phyloP scores from a whole-genome alignment of 1,140 invertebrate genomes.

The Mactra quadrangularis region DNA sequence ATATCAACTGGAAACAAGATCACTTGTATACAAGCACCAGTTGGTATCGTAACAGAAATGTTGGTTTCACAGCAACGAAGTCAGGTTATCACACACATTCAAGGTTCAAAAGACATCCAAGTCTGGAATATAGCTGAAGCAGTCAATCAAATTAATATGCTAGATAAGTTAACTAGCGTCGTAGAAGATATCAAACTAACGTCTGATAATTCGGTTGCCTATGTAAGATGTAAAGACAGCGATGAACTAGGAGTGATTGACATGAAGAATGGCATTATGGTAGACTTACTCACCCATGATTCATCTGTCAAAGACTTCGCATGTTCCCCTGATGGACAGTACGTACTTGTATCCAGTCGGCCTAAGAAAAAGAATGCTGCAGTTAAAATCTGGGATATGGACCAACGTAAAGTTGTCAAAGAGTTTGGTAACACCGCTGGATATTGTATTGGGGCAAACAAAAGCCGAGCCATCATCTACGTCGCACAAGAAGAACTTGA shows the following conservation, averaged over 20 bases:
- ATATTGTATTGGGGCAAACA: slow-evolving; percentile 68
- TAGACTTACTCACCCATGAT: slow-evolving; percentile 82
- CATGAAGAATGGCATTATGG: slow-evolving; percentile 78
- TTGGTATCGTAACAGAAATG: slow-evolving; percentile 77
- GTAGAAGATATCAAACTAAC: slow-evolving; percentile 75
- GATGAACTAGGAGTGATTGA: slow-evolving; percentile 82
- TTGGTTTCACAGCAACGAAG: slow-evolving; percentile 67
- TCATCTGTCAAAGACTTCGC: slow-evolving; percentile 75
- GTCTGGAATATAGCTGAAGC: slow-evolving; percentile 79
- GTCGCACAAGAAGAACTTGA: slow-evolving; percentile 69
- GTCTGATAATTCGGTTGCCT: slow-evolving; percentile 67
- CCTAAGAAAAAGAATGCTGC: slow-evolving; percentile 68
- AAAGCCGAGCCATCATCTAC: slow-evolving; percentile 67
- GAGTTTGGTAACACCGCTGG: slow-evolving; percentile 78
- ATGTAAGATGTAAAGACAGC: slow-evolving; percentile 76
- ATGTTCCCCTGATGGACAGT: slow-evolving; percentile 75
- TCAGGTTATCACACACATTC: slow-evolving; percentile 76
- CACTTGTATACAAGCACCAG: slow-evolving; percentile 78
- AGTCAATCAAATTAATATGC: slow-evolving; percentile 71
- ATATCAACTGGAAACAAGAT: slow-evolving; percentile 67
- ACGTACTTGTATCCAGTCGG: slow-evolving; percentile 73
- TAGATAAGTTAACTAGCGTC: slow-evolving; percentile 76
- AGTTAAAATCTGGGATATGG: slow-evolving; percentile 80
- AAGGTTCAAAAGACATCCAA: slow-evolving; percentile 71
- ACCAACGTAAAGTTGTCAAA: slow-evolving; percentile 72